Conservation (phyloP, 2,113 vertebrate species). For the Abramis brama region DNA sequence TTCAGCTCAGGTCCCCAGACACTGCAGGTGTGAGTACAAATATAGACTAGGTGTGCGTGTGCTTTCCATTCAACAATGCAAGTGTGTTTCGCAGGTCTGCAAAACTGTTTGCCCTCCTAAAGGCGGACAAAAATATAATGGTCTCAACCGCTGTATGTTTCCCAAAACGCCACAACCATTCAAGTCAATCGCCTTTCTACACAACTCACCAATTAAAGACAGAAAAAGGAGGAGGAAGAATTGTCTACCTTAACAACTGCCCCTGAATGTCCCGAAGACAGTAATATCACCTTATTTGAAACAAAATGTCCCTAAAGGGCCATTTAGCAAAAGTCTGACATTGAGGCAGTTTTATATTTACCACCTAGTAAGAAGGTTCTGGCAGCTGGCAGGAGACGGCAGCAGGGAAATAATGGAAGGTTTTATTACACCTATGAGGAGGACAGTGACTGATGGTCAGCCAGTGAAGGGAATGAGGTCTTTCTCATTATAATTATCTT, state of each 20-base stretch:
- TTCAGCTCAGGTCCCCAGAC: slow-evolving; percentile 32
- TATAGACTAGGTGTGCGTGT: slow-evolving; percentile 12
- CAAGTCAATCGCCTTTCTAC: neutral
- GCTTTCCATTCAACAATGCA: slow-evolving; percentile 34
- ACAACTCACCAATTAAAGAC: slow-evolving; percentile 3
- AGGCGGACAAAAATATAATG: neutral
- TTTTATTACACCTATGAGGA: slow-evolving; percentile 29
- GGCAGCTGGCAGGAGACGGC: slow-evolving; percentile 31
- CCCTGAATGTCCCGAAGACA: neutral
- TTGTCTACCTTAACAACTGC: neutral
- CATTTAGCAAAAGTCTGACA: slow-evolving; percentile 21
- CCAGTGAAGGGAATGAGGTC: slow-evolving; percentile 11
- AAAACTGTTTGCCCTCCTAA: slow-evolving; percentile 27
- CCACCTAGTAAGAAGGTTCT: slow-evolving; percentile 25
- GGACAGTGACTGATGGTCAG: slow-evolving; percentile 19
- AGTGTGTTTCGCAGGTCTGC: neutral
- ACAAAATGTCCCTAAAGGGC: slow-evolving; percentile 34
- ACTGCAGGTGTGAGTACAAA: slow-evolving; percentile 48
- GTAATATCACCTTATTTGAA: slow-evolving; percentile 33
- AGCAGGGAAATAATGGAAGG: slow-evolving; percentile 40
- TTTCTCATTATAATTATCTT: slow-evolving; percentile 39
- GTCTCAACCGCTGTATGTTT: neutral
- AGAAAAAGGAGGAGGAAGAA: neutral
- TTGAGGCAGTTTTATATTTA: slow-evolving; percentile 39
- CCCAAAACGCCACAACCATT: slow-evolving; percentile 3